Conservation (phyloP, 2,113 vertebrate genomes). For the Arizona elegans region DNA sequence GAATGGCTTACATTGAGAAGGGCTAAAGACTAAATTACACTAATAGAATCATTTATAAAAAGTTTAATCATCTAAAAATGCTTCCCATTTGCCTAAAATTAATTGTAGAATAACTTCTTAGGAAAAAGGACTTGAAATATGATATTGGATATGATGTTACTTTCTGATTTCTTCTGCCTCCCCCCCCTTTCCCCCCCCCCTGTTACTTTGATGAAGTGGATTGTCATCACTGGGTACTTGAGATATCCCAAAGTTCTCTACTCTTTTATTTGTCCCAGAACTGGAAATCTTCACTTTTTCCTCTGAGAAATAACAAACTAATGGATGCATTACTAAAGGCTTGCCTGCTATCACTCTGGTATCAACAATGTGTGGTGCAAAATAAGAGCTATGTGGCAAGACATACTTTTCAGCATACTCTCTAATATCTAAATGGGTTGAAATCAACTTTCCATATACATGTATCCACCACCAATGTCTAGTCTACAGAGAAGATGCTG, state of each 20-base stretch:
- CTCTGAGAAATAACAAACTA: not conserved
- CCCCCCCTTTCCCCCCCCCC: too few relatives aligned
- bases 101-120: not conserved
- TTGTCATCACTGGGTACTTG: not conserved
- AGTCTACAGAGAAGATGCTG: not conserved
- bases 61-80: not conserved
- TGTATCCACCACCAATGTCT: not conserved
- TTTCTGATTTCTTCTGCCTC: not conserved
- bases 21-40: not conserved
- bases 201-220: not conserved
- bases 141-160: not conserved
- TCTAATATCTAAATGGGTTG: not conserved
- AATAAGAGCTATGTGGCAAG: not conserved
- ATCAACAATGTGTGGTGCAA: not conserved
- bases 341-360: not conserved
- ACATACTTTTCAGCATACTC: not conserved
- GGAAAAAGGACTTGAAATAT: not conserved
- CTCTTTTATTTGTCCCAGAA: not conserved
- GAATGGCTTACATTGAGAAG: not conserved
- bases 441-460: not conserved
- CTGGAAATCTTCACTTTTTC: not conserved
- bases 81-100: not conserved
- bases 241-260: not conserved
- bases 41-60: not conserved
- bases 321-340: not conserved